phyloP scores from a whole-genome alignment of 2,888 invertebrate genomes.

The Micropterix aruncella region DNA sequence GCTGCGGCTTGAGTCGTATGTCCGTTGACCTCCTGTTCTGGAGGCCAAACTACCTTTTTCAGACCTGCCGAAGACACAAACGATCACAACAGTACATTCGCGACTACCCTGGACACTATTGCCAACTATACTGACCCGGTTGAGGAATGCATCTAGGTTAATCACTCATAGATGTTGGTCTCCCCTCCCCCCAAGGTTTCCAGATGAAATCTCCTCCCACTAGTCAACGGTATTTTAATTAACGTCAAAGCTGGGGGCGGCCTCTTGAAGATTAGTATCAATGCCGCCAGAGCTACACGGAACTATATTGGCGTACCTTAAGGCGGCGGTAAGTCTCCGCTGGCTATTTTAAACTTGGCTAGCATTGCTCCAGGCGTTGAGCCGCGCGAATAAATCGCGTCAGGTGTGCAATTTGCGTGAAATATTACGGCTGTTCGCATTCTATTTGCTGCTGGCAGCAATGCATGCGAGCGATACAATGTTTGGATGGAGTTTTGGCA shows the following conservation, averaged over 20 bases:
- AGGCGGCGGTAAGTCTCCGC: too few relatives aligned
- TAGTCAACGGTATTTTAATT: neutral
- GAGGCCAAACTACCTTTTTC: conserved; percentile 82
- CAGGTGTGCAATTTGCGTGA: too few relatives aligned
- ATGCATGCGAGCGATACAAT: too few relatives aligned
- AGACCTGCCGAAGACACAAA: conserved; percentile 45
- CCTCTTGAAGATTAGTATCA: neutral
- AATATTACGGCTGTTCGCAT: too few relatives aligned
- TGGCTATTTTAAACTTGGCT: too few relatives aligned
- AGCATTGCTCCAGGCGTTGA: too few relatives aligned
- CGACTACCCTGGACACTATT: too few relatives aligned
- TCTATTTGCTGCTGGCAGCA: too few relatives aligned
- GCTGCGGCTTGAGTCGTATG: conserved; percentile 41
- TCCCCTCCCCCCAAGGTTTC: conserved; percentile 1
- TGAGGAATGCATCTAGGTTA: neutral
- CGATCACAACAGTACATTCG: conserved; percentile 4
- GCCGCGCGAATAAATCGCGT: too few relatives aligned
- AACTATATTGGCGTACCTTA: too few relatives aligned
- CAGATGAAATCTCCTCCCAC: neutral
- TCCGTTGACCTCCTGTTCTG: conserved; percentile 53
- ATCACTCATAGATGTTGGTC: neutral
- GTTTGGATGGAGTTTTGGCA: too few relatives aligned
- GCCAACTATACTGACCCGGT: neutral
- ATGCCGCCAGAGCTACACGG: neutral
- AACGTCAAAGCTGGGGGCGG: neutral